Evolutionary conservation across 2,113 vertebrate species (phyloP), one percentile per base, ranked within the genome.

Genomic region (Lamprologus ornatipinnis): DNA sequence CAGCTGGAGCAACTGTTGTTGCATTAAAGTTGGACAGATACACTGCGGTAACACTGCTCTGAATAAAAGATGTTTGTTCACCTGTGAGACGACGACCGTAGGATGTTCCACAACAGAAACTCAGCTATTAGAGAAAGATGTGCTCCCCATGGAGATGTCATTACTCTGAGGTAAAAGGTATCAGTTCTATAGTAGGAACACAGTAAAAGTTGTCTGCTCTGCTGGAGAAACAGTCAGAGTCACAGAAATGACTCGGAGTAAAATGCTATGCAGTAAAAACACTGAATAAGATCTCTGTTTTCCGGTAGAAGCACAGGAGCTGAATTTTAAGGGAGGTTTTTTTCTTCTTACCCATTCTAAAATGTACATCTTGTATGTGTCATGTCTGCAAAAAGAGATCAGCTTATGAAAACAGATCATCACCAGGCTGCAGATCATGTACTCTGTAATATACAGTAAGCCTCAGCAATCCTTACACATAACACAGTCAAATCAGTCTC

Each of bases 1-100:
- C 89, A 87, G 93, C 83, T 49, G 75, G 53, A 85, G 90, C 89
- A 85, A 89, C 86, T 84, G 88, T 65, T 87, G 88, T 88, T 80
- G 88, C 88, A 58, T 89, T 91, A 82, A 91, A 91, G 88, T 87
- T 85, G 75, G 85, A 80, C 82, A 28, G 83, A 85, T 75, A 47
- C 88, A n/a, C 84, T 37, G 63, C 85, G 9, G 85, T n/a, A 53
- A 54, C 85, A n/a, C 81, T n/a, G 51, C 86, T 85, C 82, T 81
- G 88, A 87, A 86, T 89, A 82, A 89, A 91, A 87, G 42, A 82
- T 84, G 81, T 87, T 88, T 83, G 79, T 58, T 90, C 80, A 28
- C 8, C 42, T 19, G 21, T 55, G 80, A 83, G 85, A 93, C 58
- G 60, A 31, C 35, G 85, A 57, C 51, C 55, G 40, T 7, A 19